phyloP scores from a whole-genome alignment of 2,888 invertebrate species.

The Anthophora plumipes region DNA sequence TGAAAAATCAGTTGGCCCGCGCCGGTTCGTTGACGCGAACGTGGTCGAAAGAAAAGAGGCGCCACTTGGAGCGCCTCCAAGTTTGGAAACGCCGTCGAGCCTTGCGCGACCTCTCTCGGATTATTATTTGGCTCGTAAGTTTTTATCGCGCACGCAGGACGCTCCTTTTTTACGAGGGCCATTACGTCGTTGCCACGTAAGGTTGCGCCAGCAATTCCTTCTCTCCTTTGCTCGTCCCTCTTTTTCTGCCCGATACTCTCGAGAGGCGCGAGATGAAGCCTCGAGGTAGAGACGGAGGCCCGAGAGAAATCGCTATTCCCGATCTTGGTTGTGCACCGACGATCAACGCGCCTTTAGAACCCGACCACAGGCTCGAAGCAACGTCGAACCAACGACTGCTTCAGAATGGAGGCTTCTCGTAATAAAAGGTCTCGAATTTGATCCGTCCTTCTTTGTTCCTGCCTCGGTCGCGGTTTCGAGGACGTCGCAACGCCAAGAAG shows the following conservation, averaged over 20 bases:
- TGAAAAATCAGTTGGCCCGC: slow-evolving; percentile 15
- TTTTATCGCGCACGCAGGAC: slow-evolving; percentile 79
- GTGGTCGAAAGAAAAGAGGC: slow-evolving; percentile 32
- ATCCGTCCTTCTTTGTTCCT: no score
- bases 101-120: slow-evolving; percentile 53
- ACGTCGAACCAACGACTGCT: no score
- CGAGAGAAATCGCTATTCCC: slow-evolving; percentile 8
- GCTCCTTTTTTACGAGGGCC: slow-evolving; percentile 77
- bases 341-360: neutral
- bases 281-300: neutral
- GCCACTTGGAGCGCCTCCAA: slow-evolving; percentile 35
- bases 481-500: no score
- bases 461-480: no score
- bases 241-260: neutral
- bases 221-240: slow-evolving; percentile 4
- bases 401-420: no score
- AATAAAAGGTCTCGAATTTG: no score
- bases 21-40: slow-evolving; percentile 19
- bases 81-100: slow-evolving; percentile 48
- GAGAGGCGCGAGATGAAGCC: neutral
- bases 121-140: slow-evolving; percentile 81
- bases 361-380: no score
- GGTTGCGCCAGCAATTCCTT: slow-evolving; percentile 62
- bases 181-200: slow-evolving; percentile 77
- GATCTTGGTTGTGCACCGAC: neutral